A percentile compares a stretch with the other conserved stretches of the same genome.
These are phyloP conservation scores for Champsocephalus gunnari DNA, from an alignment of 2,797 vertebrate genomes.

Conservation along the genomic window DNA sequence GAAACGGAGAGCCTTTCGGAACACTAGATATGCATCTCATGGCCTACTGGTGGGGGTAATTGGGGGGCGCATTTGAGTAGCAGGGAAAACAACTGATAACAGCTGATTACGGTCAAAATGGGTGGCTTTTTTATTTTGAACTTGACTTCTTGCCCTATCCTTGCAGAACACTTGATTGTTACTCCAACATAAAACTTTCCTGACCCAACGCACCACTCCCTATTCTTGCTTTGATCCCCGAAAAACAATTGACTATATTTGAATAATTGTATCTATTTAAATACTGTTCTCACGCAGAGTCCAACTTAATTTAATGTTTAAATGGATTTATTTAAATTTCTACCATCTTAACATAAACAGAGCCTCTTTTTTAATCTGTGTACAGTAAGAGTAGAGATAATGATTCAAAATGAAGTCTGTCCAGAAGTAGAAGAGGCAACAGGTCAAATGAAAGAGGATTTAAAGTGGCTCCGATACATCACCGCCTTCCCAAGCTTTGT, in stretches of 20 bases:
- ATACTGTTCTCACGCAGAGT: not conserved
- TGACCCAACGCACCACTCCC: too few species aligned
- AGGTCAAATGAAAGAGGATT: constrained; percentile 40
- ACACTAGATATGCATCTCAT: too few species aligned
- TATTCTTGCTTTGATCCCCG: not conserved
- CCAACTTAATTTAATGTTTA: not conserved
- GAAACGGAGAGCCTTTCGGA: too few species aligned
- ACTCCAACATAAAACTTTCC: too few species aligned
- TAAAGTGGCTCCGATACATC: constrained; percentile 49
- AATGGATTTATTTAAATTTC: constrained; percentile 1
- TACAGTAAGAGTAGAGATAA: not conserved
- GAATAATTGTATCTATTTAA: constrained; percentile 1
- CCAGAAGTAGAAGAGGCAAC: constrained; percentile 25
- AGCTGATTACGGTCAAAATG: too few species aligned
- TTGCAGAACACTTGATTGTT: too few species aligned
- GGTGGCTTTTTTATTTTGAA: too few species aligned
- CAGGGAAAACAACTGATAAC: too few species aligned
- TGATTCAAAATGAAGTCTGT: not conserved
- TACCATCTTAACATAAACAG: not conserved
- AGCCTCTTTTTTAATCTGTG: not conserved
- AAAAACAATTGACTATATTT: not conserved
- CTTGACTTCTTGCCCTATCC: too few species aligned
- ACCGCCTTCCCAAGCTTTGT: constrained; percentile 53
- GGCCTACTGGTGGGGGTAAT: too few species aligned
- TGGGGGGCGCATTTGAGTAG: too few species aligned